Conservation (phyloP, 2,113 vertebrate species). For the Indicator maculatus region DNA sequence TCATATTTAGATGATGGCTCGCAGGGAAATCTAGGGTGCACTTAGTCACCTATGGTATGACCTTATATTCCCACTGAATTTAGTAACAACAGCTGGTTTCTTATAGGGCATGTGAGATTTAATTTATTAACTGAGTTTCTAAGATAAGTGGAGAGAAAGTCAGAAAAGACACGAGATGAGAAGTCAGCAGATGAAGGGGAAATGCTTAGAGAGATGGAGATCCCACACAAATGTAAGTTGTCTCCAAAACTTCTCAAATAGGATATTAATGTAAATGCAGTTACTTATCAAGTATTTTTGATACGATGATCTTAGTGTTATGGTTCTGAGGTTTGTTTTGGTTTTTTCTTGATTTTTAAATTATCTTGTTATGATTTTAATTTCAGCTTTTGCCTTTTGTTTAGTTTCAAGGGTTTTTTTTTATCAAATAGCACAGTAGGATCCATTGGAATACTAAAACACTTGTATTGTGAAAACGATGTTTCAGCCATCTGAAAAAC, state of each 20-base stretch:
- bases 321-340: no score
- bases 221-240: conserved; percentile 69
- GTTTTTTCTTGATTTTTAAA: neutral
- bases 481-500: neutral
- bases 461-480: neutral
- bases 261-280: neutral
- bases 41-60: conserved; percentile 82
- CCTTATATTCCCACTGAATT: conserved; percentile 75
- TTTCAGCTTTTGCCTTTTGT: neutral
- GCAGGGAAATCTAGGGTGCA: conserved; percentile 58
- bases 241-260: conserved; percentile 12
- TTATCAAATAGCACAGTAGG: neutral
- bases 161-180: conserved; percentile 19
- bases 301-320: rapidly evolving
- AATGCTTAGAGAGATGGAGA: neutral
- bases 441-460: neutral
- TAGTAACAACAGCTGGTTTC: conserved; percentile 78
- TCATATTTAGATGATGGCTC: conserved; percentile 82
- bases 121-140: conserved; percentile 65
- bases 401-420: neutral
- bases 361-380: neutral
- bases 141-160: conserved; percentile 58
- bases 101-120: conserved; percentile 59
- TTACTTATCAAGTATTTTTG: neutral
- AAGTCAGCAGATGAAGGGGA: conserved; percentile 1